Conservation (phyloP, 2,888 invertebrate genomes). For the Thereva nobilitata region DNA sequence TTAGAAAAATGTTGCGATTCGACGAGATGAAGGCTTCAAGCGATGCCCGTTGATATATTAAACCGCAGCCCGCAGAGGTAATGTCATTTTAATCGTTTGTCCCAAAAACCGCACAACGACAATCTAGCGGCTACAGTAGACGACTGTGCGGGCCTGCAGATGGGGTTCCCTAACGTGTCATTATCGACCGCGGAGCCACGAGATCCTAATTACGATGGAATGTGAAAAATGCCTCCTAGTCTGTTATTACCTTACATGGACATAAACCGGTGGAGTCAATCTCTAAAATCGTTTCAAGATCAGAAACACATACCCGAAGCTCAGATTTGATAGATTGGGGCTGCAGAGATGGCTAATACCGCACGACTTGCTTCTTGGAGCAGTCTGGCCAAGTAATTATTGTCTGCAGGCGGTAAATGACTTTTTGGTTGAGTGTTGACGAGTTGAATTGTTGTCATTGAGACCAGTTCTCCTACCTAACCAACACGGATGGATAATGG, state of each 20-base stretch:
- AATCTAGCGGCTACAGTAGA: constrained; percentile 33
- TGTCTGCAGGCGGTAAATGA: constrained; percentile 40
- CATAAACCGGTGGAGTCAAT: constrained; percentile 30
- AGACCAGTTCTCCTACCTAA: constrained; percentile 15
- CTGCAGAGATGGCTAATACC: constrained; percentile 21
- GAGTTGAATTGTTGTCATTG: constrained; percentile 35
- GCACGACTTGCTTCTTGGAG: constrained; percentile 20
- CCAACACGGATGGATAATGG: neutral
- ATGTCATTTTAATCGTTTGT: constrained; percentile 46
- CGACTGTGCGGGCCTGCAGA: constrained; percentile 39
- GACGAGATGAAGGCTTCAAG: too few relatives aligned
- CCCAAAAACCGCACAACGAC: constrained; percentile 43
- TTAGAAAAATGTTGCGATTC: too few relatives aligned
- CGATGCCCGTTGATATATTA: constrained; percentile 2
- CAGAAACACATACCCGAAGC: constrained; percentile 25
- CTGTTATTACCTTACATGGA: constrained; percentile 36
- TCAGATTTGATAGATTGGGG: constrained; percentile 33
- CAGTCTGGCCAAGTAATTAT: constrained; percentile 35
- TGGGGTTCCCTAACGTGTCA: constrained; percentile 43
- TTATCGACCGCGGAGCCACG: constrained; percentile 45
- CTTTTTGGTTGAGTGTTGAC: constrained; percentile 37
- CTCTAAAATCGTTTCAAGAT: constrained; percentile 24
- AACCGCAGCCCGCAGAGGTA: constrained; percentile 30
- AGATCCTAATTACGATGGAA: constrained; percentile 46
- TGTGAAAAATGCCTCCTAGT: constrained; percentile 40